Conservation (phyloP, 2,888 invertebrate genomes). For the Tortricodes alternella region DNA sequence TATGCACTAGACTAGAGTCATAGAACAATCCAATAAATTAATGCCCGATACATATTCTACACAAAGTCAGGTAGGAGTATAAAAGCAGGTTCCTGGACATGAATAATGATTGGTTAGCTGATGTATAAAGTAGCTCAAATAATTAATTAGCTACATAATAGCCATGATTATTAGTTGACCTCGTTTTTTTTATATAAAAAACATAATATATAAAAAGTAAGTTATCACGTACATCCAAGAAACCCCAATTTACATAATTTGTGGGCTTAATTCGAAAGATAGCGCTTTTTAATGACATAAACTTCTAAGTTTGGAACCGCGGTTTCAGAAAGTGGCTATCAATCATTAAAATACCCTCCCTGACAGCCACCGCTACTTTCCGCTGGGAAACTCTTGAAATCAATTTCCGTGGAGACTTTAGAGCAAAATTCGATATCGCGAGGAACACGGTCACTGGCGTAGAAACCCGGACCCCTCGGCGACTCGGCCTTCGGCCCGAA, state of each 20-base stretch:
- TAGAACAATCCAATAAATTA: no score
- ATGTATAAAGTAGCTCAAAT: no score
- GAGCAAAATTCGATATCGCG: conserved; percentile 59
- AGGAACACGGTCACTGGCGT: conserved; percentile 13
- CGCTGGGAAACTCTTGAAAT: conserved; percentile 61
- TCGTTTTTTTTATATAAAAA: no score
- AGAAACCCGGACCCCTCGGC: conserved; percentile 41
- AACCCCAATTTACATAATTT: conserved; percentile 27
- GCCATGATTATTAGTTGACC: no score
- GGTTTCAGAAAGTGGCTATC: conserved; percentile 42
- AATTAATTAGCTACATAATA: no score
- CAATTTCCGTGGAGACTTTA: conserved; percentile 69
- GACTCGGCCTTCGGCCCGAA: conserved; percentile 62
- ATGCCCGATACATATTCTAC: no score
- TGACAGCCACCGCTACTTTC: conserved; percentile 61
- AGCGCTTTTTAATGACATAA: conserved; percentile 29
- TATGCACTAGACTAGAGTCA: no score
- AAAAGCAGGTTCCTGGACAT: no score
- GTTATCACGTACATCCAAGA: conserved; percentile 11
- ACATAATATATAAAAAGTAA: conserved; percentile 6
- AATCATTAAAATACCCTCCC: conserved; percentile 56
- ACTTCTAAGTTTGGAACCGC: conserved; percentile 26
- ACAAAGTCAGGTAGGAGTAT: no score
- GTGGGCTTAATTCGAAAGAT: conserved; percentile 27
- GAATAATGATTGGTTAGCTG: no score